Evolutionary conservation across 2,113 vertebrate species (phyloP).

Genomic region (Penelope pileata): DNA sequence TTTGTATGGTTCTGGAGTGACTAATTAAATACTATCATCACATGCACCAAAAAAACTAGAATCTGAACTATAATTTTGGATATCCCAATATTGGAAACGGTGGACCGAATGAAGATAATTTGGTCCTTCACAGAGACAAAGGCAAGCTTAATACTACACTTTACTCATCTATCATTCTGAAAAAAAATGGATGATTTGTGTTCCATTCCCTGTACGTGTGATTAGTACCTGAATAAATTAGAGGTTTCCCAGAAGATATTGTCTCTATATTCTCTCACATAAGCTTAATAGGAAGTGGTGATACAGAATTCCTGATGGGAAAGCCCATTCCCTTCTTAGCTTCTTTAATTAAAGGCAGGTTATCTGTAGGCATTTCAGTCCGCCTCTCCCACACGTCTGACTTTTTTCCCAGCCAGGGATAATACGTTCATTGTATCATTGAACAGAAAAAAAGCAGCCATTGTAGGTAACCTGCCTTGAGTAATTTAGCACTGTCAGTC

Average conservation of each 20-base stretch:
- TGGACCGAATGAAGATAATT: neutral
- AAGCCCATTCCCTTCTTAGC: neutral
- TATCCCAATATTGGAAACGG: neutral
- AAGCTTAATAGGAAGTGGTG: neutral
- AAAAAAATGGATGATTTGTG: neutral
- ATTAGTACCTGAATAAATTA: neutral
- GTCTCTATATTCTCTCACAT: neutral
- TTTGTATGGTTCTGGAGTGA: neutral
- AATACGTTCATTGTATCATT: neutral
- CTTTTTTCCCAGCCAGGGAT: neutral
- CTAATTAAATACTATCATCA: neutral
- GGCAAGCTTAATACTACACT: neutral
- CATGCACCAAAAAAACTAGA: fast-evolving
- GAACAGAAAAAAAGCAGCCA: neutral
- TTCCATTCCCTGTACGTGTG: neutral
- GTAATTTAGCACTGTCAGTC: neutral
- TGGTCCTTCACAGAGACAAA: neutral
- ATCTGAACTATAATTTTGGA: neutral
- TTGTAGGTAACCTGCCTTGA: neutral
- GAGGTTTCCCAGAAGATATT: neutral
- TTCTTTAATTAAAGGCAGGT: neutral
- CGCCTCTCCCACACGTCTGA: neutral
- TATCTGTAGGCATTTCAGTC: neutral
- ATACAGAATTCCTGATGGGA: neutral
- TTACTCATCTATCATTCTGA: neutral